These are phyloP conservation scores for Heliconius charithonia DNA, from an alignment of 2,888 invertebrate species.

Conservation along the genomic window DNA sequence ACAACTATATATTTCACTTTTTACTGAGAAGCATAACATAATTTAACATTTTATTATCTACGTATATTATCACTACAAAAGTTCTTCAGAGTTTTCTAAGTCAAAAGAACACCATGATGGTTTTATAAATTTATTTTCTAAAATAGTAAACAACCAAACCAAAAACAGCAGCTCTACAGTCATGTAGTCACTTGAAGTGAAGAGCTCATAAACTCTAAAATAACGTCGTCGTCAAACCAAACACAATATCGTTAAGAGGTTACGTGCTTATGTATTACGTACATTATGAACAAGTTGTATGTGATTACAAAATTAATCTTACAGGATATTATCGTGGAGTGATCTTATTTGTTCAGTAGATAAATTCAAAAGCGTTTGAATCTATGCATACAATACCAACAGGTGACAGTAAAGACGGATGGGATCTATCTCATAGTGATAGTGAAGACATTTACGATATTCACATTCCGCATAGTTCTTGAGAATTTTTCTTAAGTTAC, in stretches of 20 bases:
- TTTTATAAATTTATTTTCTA: not conserved
- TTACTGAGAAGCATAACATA: no score
- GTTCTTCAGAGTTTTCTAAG: not conserved
- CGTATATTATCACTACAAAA: no score
- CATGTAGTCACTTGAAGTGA: conserved; percentile 1
- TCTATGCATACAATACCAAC: not conserved
- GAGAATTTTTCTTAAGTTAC: no score
- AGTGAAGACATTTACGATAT: no score
- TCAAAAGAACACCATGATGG: not conserved
- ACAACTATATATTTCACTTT: no score
- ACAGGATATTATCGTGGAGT: not conserved
- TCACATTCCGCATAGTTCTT: no score
- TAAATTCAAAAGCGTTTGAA: not conserved
- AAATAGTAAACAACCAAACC: not conserved
- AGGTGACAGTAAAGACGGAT: no score
- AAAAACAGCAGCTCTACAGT: not conserved
- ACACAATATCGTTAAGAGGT: conserved; percentile 18
- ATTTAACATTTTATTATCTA: no score
- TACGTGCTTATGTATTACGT: conserved; percentile 9
- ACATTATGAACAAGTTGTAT: not conserved
- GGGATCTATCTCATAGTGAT: no score
- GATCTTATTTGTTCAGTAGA: not conserved
- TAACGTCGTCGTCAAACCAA: conserved; percentile 10
- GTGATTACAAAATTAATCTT: conserved; percentile 10
- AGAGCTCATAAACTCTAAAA: conserved; percentile 14